Conservation (phyloP, 1,140 invertebrate genomes). For the Conopomorpha cramerella region DNA sequence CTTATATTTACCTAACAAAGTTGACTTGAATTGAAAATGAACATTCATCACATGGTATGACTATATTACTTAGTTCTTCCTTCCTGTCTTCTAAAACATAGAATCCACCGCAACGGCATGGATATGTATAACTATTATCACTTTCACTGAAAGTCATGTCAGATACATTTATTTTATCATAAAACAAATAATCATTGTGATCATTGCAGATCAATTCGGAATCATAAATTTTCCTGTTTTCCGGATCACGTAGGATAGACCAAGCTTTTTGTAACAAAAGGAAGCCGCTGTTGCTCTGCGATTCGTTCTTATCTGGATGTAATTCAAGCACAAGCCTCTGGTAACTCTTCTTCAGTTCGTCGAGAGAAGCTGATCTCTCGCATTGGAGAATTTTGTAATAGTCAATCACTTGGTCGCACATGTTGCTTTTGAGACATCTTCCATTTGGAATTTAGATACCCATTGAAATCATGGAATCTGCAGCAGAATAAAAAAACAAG, state of each 20-base stretch:
- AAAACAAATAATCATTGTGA: slow-evolving; percentile 59
- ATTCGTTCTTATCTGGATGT: slow-evolving; percentile 68
- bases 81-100: slow-evolving; percentile 60
- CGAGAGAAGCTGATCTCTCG: slow-evolving; percentile 48
- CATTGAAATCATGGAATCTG: no score
- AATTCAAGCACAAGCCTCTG: slow-evolving; percentile 60
- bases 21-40: slow-evolving; percentile 66
- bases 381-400: slow-evolving; percentile 67
- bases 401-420: slow-evolving; percentile 23
- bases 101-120: slow-evolving; percentile 67
- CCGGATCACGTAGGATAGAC: slow-evolving; percentile 62
- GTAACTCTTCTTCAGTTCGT: slow-evolving; percentile 68
- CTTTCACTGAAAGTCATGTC: slow-evolving; percentile 55
- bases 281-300: slow-evolving; percentile 40
- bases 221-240: slow-evolving; percentile 65
- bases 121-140: slow-evolving; percentile 50
- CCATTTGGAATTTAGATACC: no score
- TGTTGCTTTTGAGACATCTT: no score
- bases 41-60: slow-evolving; percentile 68
- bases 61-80: slow-evolving; percentile 38
- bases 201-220: slow-evolving; percentile 55
- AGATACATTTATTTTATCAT: slow-evolving; percentile 55
- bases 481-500: no score
- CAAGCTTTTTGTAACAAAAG: slow-evolving; percentile 66
- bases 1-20: slow-evolving; percentile 21